Conservation (phyloP, 1,140 invertebrate species). For the Paralvinella palmiformis region DNA sequence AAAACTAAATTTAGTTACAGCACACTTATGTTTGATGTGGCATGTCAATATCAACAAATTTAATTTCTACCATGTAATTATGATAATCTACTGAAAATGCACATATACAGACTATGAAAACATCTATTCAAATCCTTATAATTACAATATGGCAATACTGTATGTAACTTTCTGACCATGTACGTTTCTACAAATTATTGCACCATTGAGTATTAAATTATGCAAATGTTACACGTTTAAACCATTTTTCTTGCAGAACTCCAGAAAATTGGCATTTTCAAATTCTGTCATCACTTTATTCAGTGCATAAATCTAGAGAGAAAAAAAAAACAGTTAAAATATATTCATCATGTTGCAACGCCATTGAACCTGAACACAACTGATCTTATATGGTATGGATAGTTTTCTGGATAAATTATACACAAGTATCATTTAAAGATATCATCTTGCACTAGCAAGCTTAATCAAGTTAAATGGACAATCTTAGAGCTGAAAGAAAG, state of each 20-base stretch:
- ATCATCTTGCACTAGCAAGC: not conserved
- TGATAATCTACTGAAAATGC: too few relatives aligned
- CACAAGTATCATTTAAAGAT: not conserved
- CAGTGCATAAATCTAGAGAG: conserved; percentile 42
- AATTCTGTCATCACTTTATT: conserved; percentile 43
- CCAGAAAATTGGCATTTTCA: conserved; percentile 73
- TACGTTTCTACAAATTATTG: too few relatives aligned
- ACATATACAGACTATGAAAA: too few relatives aligned
- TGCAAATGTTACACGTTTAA: too few relatives aligned
- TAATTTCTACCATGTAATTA: too few relatives aligned
- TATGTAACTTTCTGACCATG: too few relatives aligned
- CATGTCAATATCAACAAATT: too few relatives aligned
- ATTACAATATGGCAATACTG: too few relatives aligned
- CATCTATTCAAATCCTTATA: too few relatives aligned
- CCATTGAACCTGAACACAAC: not conserved
- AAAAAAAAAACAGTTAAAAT: conserved; percentile 14
- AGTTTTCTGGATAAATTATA: not conserved
- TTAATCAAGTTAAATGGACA: not conserved
- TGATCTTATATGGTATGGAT: not conserved
- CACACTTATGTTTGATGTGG: too few relatives aligned
- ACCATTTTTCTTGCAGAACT: conserved; percentile 58
- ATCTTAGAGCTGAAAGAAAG: not conserved
- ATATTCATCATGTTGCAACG: not conserved
- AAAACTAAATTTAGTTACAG: too few relatives aligned
- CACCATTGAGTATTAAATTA: too few relatives aligned